Evolutionary conservation across 2,113 vertebrate genomes (phyloP).

Genomic region (Heterocephalus glaber): DNA sequence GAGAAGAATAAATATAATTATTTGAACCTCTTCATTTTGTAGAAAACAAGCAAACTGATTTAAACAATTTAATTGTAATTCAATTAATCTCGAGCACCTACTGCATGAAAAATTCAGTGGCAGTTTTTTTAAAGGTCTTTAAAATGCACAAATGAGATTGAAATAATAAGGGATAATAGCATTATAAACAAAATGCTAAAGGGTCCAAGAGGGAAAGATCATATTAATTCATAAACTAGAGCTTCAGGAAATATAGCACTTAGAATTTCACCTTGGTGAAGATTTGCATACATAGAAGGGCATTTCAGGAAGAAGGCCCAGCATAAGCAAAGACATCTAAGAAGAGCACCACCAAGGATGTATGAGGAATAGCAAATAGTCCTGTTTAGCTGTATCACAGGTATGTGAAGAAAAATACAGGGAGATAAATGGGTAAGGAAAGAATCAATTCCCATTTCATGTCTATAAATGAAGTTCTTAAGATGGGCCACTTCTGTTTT

Average conservation of each 20-base stretch:
- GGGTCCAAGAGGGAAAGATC: neutral
- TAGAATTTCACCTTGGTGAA: neutral
- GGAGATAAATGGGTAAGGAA: neutral
- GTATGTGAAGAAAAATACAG: neutral
- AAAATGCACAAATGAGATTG: neutral
- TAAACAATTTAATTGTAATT: constrained; percentile 37
- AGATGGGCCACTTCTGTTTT: neutral
- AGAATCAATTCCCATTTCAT: neutral
- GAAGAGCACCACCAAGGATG: no score
- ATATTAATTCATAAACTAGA: neutral
- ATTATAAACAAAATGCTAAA: neutral
- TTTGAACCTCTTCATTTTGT: neutral
- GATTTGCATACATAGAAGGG: neutral
- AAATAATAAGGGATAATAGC: neutral
- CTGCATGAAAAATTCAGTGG: neutral
- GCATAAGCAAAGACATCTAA: neutral
- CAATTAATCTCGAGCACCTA: neutral
- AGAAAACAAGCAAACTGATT: neutral
- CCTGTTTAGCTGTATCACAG: neutral
- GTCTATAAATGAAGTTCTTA: neutral
- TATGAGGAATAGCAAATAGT: neutral
- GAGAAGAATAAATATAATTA: neutral
- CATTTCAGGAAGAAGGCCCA: neutral
- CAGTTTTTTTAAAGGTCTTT: neutral
- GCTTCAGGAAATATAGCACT: neutral